phyloP scores from a whole-genome alignment of 1,140 invertebrate genomes.

The Drosophila lini region DNA sequence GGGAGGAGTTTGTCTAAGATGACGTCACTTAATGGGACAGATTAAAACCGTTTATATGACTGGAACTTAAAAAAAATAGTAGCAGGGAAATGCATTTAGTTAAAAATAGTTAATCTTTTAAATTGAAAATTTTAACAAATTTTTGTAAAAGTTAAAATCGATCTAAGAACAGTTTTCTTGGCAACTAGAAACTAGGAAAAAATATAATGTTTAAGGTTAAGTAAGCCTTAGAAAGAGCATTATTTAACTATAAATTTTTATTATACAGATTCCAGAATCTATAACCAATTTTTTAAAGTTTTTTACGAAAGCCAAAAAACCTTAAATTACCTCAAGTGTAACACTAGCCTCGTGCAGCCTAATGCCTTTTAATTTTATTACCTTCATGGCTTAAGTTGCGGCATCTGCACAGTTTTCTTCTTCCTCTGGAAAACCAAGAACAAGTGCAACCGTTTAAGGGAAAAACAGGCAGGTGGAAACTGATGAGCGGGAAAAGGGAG shows the following conservation, averaged over 20 bases:
- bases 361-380: slow-evolving; percentile 29
- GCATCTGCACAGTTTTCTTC: not conserved
- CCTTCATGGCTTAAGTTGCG: not conserved
- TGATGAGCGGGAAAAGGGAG: not conserved
- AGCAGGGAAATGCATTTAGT: not conserved
- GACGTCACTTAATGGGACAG: not conserved
- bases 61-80: not conserved
- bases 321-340: not conserved
- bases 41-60: not conserved
- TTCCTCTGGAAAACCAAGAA: slow-evolving; percentile 18
- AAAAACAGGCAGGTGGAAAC: slow-evolving; percentile 30
- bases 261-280: not conserved
- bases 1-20: not conserved
- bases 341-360: not conserved
- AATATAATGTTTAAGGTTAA: not conserved
- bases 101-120: not conserved
- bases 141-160: too few relatives aligned
- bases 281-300: not conserved
- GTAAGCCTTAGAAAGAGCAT: not conserved
- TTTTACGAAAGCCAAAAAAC: not conserved
- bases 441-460: slow-evolving; percentile 44
- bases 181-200: too few relatives aligned
- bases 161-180: too few relatives aligned
- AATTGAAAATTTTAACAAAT: not conserved
- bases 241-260: not conserved